Percentiles rank a stretch among this genome's conserved stretches.
Evolutionary conservation across 1,140 invertebrate genomes (phyloP).

Genomic region (Lordiphosa stackelbergi): DNA sequence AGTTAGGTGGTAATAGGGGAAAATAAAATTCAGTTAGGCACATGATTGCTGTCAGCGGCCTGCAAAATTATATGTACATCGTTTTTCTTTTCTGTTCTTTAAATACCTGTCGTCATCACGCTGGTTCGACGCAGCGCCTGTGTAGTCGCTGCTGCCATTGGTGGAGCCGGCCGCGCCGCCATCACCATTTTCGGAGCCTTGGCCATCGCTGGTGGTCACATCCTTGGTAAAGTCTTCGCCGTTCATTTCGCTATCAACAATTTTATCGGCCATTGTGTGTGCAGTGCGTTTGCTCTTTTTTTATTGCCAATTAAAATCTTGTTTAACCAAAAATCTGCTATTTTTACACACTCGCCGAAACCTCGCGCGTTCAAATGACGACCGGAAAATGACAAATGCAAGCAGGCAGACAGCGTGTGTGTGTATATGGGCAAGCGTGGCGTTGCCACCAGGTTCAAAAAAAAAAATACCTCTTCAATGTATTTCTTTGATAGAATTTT

Average conservation of each 20-base stretch:
- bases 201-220: slow-evolving; percentile 79
- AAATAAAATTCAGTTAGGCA: slow-evolving; percentile 48
- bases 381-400: slow-evolving; percentile 72
- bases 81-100: slow-evolving; percentile 5
- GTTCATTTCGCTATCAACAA: slow-evolving; percentile 75
- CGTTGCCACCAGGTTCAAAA: slow-evolving; percentile 36
- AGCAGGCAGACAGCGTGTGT: slow-evolving; percentile 42
- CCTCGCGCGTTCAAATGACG: slow-evolving; percentile 64
- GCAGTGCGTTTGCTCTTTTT: slow-evolving; percentile 14
- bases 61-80: slow-evolving; percentile 7
- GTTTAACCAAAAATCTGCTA: slow-evolving; percentile 34
- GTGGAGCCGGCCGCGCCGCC: slow-evolving; percentile 79
- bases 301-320: slow-evolving; percentile 42
- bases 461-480: not conserved
- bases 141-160: slow-evolving; percentile 80
- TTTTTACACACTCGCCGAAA: slow-evolving; percentile 62
- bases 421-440: slow-evolving; percentile 36
- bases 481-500: too few relatives aligned
- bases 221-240: slow-evolving; percentile 85
- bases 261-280: slow-evolving; percentile 70
- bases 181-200: slow-evolving; percentile 81
- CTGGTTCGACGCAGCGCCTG: slow-evolving; percentile 81
- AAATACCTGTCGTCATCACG: slow-evolving; percentile 86
- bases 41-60: slow-evolving; percentile 49
- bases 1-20: slow-evolving; percentile 50